Conservation (phyloP, 2,113 vertebrate species). For the Pandion haliaetus region DNA sequence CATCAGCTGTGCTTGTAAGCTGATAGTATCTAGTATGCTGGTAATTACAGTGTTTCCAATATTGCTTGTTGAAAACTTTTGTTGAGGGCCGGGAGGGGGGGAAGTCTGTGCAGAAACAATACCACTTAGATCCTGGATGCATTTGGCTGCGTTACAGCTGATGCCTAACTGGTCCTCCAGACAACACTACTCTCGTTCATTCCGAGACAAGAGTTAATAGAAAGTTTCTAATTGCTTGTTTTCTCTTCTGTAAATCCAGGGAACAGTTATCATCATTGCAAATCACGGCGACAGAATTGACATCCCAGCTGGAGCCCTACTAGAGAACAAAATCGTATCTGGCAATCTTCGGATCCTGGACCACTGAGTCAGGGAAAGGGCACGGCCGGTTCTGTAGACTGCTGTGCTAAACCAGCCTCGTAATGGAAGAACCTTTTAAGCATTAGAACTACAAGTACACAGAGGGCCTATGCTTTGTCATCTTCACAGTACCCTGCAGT, state of each 20-base stretch:
- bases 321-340: constrained; percentile 98
- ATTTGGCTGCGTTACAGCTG: background rate
- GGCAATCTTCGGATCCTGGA: constrained; percentile 98
- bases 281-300: constrained; percentile 98
- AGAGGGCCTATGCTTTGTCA: constrained; percentile 64
- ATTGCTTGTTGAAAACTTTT: background rate
- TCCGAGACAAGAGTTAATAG: rapidly evolving
- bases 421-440: constrained; percentile 42
- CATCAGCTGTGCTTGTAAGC: background rate
- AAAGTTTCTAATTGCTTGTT: background rate
- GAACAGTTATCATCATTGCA: constrained; percentile 98
- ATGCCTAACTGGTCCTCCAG: background rate
- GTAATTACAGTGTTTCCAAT: background rate
- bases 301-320: constrained; percentile 92
- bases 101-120: background rate
- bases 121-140: no score
- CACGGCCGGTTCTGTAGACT: background rate
- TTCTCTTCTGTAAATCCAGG: constrained; percentile 70
- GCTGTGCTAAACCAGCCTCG: constrained; percentile 1
- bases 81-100: rapidly evolving
- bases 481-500: constrained; percentile 68
- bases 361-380: constrained; percentile 78
- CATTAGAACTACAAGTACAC: constrained; percentile 62
- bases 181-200: rapidly evolving
- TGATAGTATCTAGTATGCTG: no score